Percentiles rank a stretch among this genome's conserved stretches.
phyloP scores from a whole-genome alignment of 1,140 invertebrate species.

The Planococcus citri region DNA sequence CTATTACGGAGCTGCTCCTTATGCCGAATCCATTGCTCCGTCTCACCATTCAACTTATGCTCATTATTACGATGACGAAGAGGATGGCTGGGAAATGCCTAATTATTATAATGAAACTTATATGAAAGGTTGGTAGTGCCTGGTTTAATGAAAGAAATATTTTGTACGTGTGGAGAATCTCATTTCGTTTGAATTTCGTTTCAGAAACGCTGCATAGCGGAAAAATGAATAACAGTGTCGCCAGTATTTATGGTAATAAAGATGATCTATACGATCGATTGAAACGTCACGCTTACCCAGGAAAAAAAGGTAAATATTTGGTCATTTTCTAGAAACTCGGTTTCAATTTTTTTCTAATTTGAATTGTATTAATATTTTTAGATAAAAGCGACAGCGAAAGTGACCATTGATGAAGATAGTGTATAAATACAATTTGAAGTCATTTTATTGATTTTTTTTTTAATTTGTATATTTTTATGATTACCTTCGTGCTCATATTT shows the following conservation, averaged over 20 bases:
- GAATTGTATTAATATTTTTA: slow-evolving; percentile 36
- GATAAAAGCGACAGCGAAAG: slow-evolving; percentile 86
- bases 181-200: slow-evolving; percentile 28
- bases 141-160: no score
- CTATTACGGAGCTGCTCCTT: slow-evolving; percentile 85
- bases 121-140: slow-evolving; percentile 57
- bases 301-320: slow-evolving; percentile 69
- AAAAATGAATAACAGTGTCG: slow-evolving; percentile 85
- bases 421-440: slow-evolving; percentile 10
- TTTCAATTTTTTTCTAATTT: slow-evolving; percentile 17
- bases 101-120: slow-evolving; percentile 95
- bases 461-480: not conserved
- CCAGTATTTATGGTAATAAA: slow-evolving; percentile 87
- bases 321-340: slow-evolving; percentile 14
- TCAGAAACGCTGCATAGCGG: slow-evolving; percentile 63
- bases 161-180: no score
- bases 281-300: slow-evolving; percentile 87
- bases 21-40: slow-evolving; percentile 86
- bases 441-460: not conserved
- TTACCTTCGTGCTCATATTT: not conserved
- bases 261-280: slow-evolving; percentile 91
- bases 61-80: slow-evolving; percentile 89
- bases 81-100: slow-evolving; percentile 94
- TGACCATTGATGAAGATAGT: slow-evolving; percentile 51
- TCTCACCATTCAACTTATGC: slow-evolving; percentile 91